phyloP scores from a whole-genome alignment of 2,888 invertebrate species.

The Latrodectus hesperus region DNA sequence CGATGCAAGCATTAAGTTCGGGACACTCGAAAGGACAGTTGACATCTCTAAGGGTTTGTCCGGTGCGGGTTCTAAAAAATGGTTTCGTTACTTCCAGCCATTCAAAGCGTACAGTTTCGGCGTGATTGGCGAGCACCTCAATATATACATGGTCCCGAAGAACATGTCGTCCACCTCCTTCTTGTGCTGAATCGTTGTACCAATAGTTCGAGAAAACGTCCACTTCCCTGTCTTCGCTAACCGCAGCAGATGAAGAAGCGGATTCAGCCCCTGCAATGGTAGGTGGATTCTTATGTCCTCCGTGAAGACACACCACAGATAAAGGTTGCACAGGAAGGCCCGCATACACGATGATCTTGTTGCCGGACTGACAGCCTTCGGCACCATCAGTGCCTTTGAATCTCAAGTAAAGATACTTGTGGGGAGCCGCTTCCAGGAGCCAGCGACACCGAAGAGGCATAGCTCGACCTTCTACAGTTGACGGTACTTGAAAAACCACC shows the following conservation, averaged over 20 bases:
- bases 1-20: conserved; percentile 87
- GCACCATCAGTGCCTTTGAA: conserved; percentile 70
- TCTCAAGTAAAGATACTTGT: conserved; percentile 71
- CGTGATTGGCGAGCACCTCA: conserved; percentile 66
- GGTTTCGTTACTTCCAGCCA: conserved; percentile 70
- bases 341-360: conserved; percentile 82
- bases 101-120: conserved; percentile 62
- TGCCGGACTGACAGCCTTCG: conserved; percentile 62
- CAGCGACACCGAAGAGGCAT: conserved; percentile 71
- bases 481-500: conserved; percentile 63
- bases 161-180: conserved; percentile 73
- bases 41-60: conserved; percentile 70
- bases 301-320: conserved; percentile 69
- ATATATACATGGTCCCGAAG: conserved; percentile 76
- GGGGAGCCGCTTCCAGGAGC: conserved; percentile 71
- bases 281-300: conserved; percentile 23
- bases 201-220: conserved; percentile 70
- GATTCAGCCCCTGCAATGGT: conserved; percentile 54
- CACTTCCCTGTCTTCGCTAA: conserved; percentile 48
- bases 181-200: conserved; percentile 68
- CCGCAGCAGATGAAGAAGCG: conserved; percentile 17
- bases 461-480: conserved; percentile 54
- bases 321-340: conserved; percentile 75
- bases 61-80: conserved; percentile 69
- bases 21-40: conserved; percentile 86